Evolutionary conservation across 1,140 invertebrate genomes (phyloP).

Genomic region (Lysiphlebus fabarum): DNA sequence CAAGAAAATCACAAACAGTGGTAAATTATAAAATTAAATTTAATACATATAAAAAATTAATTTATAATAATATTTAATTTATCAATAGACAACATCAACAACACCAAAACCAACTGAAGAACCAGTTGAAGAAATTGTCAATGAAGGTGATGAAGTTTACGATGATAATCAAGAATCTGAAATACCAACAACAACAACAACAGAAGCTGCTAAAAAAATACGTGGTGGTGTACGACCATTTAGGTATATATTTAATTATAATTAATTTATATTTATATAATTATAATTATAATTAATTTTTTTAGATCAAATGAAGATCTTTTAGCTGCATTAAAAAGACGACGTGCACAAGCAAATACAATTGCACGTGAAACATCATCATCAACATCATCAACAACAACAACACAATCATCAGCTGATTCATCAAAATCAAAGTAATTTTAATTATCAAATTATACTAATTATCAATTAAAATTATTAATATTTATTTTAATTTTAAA

Average conservation of each 20-base stretch:
- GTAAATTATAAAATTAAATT: background rate
- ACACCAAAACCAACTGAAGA: conserved; percentile 39
- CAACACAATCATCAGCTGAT: conserved; percentile 29
- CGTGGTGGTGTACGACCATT: conserved; percentile 60
- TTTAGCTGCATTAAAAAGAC: conserved; percentile 65
- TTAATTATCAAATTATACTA: background rate
- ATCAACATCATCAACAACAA: background rate
- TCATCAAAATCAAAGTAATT: conserved; percentile 38
- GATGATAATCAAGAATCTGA: conserved; percentile 51
- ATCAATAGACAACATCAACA: conserved; percentile 33
- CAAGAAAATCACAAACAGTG: conserved; percentile 32
- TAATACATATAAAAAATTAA: too few relatives aligned
- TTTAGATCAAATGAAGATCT: conserved; percentile 72
- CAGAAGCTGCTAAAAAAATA: conserved; percentile 62
- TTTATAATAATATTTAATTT: background rate
- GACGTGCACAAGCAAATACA: conserved; percentile 55
- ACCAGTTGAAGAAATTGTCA: conserved; percentile 41
- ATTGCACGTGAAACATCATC: conserved; percentile 28
- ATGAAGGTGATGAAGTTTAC: conserved; percentile 45
- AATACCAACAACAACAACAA: conserved; percentile 59
- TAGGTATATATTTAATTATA: conserved; percentile 36
- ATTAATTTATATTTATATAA: background rate
- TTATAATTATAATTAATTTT: conserved; percentile 4
- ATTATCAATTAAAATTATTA: too few relatives aligned
- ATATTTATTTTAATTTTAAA: background rate